These are phyloP conservation scores for Phenganax stokvisi DNA, from an alignment of 92 coral and sea anemone species.

Conservation along the genomic window DNA sequence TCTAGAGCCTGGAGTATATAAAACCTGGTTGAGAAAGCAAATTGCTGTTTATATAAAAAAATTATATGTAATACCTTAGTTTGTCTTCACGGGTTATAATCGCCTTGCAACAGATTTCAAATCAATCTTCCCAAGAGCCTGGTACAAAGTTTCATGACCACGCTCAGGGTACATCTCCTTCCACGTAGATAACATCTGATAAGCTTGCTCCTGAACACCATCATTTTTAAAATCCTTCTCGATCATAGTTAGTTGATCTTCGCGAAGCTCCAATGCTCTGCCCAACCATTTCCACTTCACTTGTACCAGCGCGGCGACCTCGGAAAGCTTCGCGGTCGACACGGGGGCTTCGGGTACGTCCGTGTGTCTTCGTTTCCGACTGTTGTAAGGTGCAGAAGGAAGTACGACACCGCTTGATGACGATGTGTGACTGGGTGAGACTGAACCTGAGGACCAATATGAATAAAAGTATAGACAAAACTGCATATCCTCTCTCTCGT, in stretches of 20 bases:
- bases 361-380: constrained; percentile 64
- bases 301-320: constrained; percentile 56
- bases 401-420: constrained; percentile 32
- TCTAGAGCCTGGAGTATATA: too few species aligned
- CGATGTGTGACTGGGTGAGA: constrained; percentile 25
- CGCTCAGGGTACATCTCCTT: constrained; percentile 70
- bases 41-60: too few species aligned
- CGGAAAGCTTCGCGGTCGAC: constrained; percentile 65
- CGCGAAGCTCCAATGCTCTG: constrained; percentile 59
- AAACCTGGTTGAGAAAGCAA: too few species aligned
- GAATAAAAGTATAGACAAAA: not conserved
- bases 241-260: constrained; percentile 61
- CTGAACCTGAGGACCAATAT: constrained; percentile 4
- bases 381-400: constrained; percentile 38
- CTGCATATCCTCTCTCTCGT: not conserved
- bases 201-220: constrained; percentile 78
- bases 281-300: constrained; percentile 79
- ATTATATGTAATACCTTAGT: not conserved
- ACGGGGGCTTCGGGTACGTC: constrained; percentile 43
- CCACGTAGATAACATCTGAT: constrained; percentile 86
- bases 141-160: constrained; percentile 45
- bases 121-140: constrained; percentile 66
- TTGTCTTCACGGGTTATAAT: constrained; percentile 18
- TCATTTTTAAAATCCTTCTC: constrained; percentile 69
- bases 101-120: constrained; percentile 69